Evolutionary conservation across 2,113 vertebrate species (phyloP).

Genomic region (Chinchilla lanigera): DNA sequence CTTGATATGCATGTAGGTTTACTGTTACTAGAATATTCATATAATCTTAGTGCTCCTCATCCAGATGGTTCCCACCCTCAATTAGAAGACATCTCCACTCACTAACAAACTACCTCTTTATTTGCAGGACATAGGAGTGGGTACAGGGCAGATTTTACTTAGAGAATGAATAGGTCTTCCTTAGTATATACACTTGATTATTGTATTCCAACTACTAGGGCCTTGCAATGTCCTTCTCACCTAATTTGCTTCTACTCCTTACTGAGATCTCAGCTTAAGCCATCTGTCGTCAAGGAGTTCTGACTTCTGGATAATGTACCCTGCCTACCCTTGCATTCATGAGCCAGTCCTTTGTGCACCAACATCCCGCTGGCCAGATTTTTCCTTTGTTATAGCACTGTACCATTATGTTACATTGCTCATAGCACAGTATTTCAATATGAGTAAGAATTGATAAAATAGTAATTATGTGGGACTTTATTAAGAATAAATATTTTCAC

Average conservation of each 20-base stretch:
- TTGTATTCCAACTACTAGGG: not conserved
- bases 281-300: not conserved
- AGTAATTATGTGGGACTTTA: not conserved
- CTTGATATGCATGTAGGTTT: not conserved
- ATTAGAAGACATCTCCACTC: not conserved
- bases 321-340: not conserved
- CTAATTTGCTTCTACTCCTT: not conserved
- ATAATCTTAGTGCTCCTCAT: not conserved
- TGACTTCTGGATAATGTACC: not conserved
- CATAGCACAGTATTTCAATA: not conserved
- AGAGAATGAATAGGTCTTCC: not conserved
- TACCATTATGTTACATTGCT: not conserved
- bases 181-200: not conserved
- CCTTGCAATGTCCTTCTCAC: not conserved
- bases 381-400: not conserved
- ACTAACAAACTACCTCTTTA: not conserved
- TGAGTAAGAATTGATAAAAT: not conserved
- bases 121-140: not conserved
- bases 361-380: not conserved
- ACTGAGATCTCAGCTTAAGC: not conserved
- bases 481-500: not conserved
- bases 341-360: not conserved
- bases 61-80: too few species aligned
- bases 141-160: not conserved
- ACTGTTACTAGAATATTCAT: not conserved